Conservation (phyloP, 2,797 vertebrate species). For the Lycodopsis pacificus region DNA sequence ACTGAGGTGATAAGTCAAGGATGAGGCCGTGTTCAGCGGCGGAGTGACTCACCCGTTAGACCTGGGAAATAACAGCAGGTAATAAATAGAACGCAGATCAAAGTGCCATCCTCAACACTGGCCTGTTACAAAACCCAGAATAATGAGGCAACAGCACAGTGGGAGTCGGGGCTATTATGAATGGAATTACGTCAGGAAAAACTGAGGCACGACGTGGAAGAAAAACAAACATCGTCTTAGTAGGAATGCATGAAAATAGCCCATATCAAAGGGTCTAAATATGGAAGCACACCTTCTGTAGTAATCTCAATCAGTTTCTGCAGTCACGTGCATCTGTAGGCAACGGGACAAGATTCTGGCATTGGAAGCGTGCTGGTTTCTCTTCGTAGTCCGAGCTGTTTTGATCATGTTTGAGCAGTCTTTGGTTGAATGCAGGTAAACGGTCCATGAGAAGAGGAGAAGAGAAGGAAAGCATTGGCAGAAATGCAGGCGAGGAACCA, state of each 20-base stretch:
- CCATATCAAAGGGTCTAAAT: conserved; percentile 16
- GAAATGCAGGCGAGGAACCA: too few relatives aligned
- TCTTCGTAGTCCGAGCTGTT: neutral
- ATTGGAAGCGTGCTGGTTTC: neutral
- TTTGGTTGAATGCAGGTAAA: neutral
- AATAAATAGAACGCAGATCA: conserved; percentile 75
- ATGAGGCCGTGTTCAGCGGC: conserved; percentile 65
- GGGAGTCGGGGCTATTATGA: conserved; percentile 34
- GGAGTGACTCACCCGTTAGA: conserved; percentile 80
- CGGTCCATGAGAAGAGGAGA: neutral
- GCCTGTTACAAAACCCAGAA: conserved; percentile 66
- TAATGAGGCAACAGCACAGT: conserved; percentile 51
- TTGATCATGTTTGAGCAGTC: neutral
- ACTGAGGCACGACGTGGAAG: conserved; percentile 14
- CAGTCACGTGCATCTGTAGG: neutral
- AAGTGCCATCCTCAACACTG: conserved; percentile 66
- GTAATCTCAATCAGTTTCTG: neutral
- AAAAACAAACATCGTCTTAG: conserved; percentile 11
- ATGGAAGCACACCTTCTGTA: conserved; percentile 25
- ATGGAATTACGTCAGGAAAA: conserved; percentile 28
- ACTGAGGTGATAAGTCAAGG: conserved; percentile 32
- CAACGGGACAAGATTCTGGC: neutral
- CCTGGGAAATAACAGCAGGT: conserved; percentile 77
- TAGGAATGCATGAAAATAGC: conserved; percentile 14
- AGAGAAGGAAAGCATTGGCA: too few relatives aligned